These are phyloP conservation scores for Antechinus flavipes DNA, from an alignment of 2,113 vertebrate genomes.

Conservation along the genomic window DNA sequence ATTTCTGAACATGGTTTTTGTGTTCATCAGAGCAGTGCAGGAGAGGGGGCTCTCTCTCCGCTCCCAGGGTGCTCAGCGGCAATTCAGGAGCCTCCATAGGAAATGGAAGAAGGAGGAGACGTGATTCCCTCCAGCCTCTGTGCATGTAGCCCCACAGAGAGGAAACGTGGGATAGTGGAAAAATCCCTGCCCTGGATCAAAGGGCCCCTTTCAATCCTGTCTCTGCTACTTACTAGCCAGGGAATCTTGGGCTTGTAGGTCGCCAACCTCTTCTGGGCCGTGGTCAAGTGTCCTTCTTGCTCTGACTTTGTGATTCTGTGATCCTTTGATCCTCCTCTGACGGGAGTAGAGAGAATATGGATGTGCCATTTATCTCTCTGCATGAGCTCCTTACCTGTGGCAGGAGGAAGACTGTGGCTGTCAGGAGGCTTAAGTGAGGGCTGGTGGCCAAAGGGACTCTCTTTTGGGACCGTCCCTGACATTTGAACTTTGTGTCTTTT, in stretches of 20 bases:
- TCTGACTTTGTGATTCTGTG: neutral
- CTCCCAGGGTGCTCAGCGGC: neutral
- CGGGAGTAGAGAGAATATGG: neutral
- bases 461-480: neutral
- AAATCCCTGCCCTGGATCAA: neutral
- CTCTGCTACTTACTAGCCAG: neutral
- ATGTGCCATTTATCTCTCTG: neutral
- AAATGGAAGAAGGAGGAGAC: neutral
- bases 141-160: rapidly evolving
- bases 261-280: no score
- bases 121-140: neutral
- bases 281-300: no score
- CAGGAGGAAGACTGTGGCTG: neutral
- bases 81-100: neutral
- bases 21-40: neutral
- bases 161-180: neutral
- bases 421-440: neutral
- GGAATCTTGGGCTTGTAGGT: neutral
- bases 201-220: neutral
- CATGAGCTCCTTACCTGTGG: neutral
- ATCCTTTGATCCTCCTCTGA: neutral
- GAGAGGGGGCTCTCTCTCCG: neutral
- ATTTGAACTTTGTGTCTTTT: neutral
- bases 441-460: neutral
- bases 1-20: neutral